These are phyloP conservation scores for Cariama cristata DNA, from an alignment of 2,113 vertebrate genomes.

Conservation along the genomic window DNA sequence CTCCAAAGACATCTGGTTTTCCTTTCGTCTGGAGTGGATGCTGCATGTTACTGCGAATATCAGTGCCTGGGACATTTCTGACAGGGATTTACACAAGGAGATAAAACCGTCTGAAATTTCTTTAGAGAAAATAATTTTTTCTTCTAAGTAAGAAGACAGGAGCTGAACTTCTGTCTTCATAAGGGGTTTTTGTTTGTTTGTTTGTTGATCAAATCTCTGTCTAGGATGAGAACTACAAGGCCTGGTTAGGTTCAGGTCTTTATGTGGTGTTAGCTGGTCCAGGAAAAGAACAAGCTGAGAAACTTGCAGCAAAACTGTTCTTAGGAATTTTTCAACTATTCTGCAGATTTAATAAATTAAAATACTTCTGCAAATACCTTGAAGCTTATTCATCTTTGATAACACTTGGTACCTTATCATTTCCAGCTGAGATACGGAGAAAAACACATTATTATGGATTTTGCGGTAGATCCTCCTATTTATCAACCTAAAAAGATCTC, in stretches of 20 bases:
- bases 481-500: conserved; percentile 42
- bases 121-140: neutral
- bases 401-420: conserved; percentile 20
- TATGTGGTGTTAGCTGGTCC: neutral
- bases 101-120: neutral
- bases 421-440: neutral
- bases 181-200: neutral
- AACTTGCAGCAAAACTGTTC: rapidly evolving
- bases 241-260: neutral
- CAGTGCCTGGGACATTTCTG: neutral
- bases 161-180: neutral
- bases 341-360: conserved; percentile 29
- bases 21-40: neutral
- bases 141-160: neutral
- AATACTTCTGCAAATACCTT: conserved; percentile 9
- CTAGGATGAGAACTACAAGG: neutral
- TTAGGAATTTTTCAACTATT: neutral
- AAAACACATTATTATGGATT: conserved; percentile 49
- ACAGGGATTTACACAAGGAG: neutral
- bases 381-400: conserved; percentile 18
- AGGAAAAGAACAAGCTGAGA: neutral
- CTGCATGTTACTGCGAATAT: neutral
- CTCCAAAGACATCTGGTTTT: neutral
- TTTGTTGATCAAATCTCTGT: neutral
- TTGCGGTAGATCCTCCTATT: conserved; percentile 24